Percentiles rank a stretch among this genome's conserved stretches.
Conservation (phyloP, 2,888 invertebrate species). For the Ophion costatus region DNA sequence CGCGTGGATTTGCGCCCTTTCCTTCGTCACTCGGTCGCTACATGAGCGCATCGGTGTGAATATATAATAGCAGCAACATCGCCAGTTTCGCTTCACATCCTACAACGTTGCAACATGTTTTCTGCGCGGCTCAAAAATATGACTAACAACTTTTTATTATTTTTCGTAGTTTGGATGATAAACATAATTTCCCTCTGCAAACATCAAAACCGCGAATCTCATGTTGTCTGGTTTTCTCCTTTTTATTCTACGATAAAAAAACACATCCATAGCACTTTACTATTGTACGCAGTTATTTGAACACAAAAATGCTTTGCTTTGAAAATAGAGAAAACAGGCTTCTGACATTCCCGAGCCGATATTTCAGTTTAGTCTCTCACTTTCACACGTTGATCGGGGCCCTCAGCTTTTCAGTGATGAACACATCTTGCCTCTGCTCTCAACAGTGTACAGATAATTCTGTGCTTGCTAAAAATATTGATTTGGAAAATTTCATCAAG, state of each 20-base stretch:
- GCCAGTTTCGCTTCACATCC: constrained; percentile 17
- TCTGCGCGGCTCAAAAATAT: not conserved
- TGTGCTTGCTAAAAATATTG: not conserved
- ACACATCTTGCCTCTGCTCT: not conserved
- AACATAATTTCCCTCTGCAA: not conserved
- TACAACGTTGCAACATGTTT: constrained; percentile 9
- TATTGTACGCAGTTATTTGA: too few relatives aligned
- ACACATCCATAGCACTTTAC: too few relatives aligned
- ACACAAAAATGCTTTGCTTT: too few relatives aligned
- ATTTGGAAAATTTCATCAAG: constrained; percentile 18
- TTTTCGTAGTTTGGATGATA: not conserved
- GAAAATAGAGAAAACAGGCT: too few relatives aligned
- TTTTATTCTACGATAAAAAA: too few relatives aligned
- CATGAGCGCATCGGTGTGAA: not conserved
- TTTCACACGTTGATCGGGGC: not conserved
- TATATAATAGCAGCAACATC: constrained; percentile 18
- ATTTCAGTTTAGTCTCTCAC: not conserved
- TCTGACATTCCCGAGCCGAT: too few relatives aligned
- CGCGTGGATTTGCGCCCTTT: not conserved
- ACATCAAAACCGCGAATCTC: not conserved
- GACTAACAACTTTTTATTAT: not conserved
- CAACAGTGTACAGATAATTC: not conserved
- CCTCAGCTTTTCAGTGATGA: not conserved
- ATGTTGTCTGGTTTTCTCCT: too few relatives aligned
- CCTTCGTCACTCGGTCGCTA: not conserved